These are phyloP conservation scores for Acanthosepion esculentum DNA, from an alignment of 2,888 invertebrate species.

Conservation along the genomic window DNA sequence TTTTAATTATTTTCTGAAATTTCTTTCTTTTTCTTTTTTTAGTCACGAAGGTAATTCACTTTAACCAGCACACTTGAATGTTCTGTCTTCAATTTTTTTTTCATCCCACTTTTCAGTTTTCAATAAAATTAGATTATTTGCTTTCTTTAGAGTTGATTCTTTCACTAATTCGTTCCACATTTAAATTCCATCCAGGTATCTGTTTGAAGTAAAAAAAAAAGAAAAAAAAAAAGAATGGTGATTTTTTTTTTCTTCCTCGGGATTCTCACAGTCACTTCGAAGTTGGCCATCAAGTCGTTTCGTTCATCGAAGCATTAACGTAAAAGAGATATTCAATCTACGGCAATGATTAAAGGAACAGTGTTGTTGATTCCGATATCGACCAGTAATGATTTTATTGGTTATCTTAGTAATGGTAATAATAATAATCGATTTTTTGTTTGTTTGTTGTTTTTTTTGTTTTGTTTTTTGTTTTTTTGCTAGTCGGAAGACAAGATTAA, in stretches of 20 bases:
- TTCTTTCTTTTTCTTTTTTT: neutral
- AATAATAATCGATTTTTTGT: neutral
- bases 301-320: neutral
- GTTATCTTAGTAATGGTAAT: neutral
- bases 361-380: neutral
- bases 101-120: neutral
- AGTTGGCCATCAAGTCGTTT: conserved; percentile 4
- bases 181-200: neutral
- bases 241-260: neutral
- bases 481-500: neutral
- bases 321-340: neutral
- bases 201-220: neutral
- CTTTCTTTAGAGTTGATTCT: neutral
- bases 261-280: neutral
- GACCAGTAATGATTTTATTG: neutral
- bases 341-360: neutral
- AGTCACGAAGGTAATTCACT: neutral
- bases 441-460: no score
- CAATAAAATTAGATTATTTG: conserved; percentile 23
- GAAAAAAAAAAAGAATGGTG: neutral
- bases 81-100: neutral
- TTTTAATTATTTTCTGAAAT: neutral
- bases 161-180: neutral
- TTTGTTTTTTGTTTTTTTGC: neutral
- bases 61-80: neutral